Conservation (phyloP, 2,113 vertebrate species). For the Oreochromis aureus region DNA sequence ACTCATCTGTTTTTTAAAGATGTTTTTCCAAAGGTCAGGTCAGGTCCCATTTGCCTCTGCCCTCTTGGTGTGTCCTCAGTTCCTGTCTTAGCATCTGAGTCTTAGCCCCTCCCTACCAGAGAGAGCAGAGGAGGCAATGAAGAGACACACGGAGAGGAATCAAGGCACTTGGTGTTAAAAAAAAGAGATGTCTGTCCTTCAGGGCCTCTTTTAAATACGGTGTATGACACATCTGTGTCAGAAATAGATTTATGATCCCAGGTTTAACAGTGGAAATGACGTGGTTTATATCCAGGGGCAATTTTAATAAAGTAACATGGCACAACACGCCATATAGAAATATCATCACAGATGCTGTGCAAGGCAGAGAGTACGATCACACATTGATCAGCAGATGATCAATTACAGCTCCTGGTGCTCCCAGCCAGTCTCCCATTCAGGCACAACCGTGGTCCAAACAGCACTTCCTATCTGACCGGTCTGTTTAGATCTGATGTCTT, state of each 20-base stretch:
- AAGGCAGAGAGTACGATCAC: neutral
- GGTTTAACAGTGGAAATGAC: neutral
- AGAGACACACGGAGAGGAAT: neutral
- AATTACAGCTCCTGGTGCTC: neutral
- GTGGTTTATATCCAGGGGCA: neutral
- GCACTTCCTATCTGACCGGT: rapidly evolving
- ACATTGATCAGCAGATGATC: neutral
- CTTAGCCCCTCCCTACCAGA: neutral
- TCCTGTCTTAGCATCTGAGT: neutral
- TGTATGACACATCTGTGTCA: neutral
- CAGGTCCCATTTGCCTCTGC: no score
- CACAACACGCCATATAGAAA: neutral
- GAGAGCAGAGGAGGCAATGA: neutral
- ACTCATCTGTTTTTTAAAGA: neutral
- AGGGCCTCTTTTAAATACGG: neutral
- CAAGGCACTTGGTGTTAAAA: neutral
- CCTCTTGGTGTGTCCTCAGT: neutral
- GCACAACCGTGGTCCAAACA: neutral
- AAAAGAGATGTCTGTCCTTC: neutral
- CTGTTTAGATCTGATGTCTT: neutral
- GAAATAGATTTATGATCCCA: neutral
- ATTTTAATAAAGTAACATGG: neutral
- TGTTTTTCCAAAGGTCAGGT: neutral
- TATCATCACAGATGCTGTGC: neutral
- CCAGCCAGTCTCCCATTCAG: neutral